These are phyloP conservation scores for Nothoprocta perdicaria DNA, from an alignment of 2,113 vertebrate species.

Conservation along the genomic window DNA sequence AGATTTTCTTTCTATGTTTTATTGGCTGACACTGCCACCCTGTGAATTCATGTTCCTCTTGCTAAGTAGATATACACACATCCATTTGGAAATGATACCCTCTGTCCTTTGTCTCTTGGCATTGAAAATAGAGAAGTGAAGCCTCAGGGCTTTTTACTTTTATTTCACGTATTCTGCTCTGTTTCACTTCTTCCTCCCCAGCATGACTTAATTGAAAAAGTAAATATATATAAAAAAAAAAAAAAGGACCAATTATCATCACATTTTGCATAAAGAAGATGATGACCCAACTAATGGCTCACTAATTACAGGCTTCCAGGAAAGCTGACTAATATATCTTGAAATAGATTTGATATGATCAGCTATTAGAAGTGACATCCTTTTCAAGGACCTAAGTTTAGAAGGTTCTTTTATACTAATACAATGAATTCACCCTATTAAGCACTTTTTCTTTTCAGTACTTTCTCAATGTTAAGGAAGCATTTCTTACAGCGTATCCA, in stretches of 20 bases:
- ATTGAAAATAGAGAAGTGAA: not conserved
- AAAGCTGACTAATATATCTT: constrained; percentile 43
- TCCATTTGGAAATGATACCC: not conserved
- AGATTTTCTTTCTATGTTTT: not conserved
- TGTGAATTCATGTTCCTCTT: not conserved
- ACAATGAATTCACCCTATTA: not conserved
- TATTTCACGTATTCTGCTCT: not conserved
- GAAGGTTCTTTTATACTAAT: not conserved
- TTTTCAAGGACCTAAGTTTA: constrained; percentile 18
- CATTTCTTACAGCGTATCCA: not conserved
- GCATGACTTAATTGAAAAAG: not conserved
- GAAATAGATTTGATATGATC: constrained; percentile 61
- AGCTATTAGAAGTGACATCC: constrained; percentile 37
- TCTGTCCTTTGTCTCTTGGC: not conserved
- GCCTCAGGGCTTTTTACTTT: not conserved
- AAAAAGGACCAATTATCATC: not conserved
- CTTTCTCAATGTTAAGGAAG: not conserved
- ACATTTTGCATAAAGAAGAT: constrained; percentile 26
- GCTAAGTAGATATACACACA: not conserved
- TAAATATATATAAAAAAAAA: constrained; percentile 4
- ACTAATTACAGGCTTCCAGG: constrained; percentile 42
- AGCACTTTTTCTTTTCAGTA: not conserved
- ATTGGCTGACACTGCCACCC: not conserved
- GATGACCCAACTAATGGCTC: constrained; percentile 34
- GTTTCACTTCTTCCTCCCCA: not conserved